A percentile compares a stretch with the other conserved stretches of the same genome.
phyloP scores from a whole-genome alignment of 2,888 invertebrate species.

The Isoperla grammatica region DNA sequence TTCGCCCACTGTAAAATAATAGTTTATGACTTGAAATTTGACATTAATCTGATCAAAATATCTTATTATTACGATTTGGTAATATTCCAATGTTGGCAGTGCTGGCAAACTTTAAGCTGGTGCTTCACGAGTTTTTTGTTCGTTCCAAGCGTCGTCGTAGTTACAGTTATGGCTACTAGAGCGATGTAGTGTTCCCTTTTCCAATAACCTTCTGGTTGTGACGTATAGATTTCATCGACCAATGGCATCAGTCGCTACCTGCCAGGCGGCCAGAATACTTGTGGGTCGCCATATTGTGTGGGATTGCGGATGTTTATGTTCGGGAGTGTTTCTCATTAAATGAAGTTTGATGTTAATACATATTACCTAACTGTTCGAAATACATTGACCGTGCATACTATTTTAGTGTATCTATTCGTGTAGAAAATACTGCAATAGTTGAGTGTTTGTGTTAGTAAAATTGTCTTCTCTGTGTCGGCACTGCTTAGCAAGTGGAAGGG shows the following conservation, averaged over 20 bases:
- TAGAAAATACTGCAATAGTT: conserved; percentile 3
- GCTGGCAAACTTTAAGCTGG: too few relatives aligned
- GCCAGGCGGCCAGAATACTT: conserved; percentile 25
- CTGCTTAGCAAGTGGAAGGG: background rate
- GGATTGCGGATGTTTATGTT: conserved; percentile 28
- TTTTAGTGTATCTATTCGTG: background rate
- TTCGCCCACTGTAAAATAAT: too few relatives aligned
- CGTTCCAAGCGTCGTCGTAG: too few relatives aligned
- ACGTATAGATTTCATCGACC: conserved; percentile 29
- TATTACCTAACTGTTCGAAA: conserved; percentile 1
- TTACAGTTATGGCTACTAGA: too few relatives aligned
- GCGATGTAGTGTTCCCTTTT: too few relatives aligned
- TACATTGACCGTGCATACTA: background rate
- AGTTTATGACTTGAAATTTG: too few relatives aligned
- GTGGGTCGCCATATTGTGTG: conserved; percentile 30
- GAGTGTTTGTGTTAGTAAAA: conserved; percentile 23
- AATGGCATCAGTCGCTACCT: conserved; percentile 33
- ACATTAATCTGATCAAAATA: too few relatives aligned
- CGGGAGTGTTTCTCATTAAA: conserved; percentile 22
- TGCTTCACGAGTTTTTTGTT: too few relatives aligned
- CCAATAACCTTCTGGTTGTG: conserved; percentile 5
- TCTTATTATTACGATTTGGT: too few relatives aligned
- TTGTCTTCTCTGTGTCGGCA: conserved; percentile 18
- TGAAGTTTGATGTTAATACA: conserved; percentile 15
- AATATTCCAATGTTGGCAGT: too few relatives aligned